Conservation (phyloP, 2,888 invertebrate genomes). For the Cyrtodaria siliqua region DNA sequence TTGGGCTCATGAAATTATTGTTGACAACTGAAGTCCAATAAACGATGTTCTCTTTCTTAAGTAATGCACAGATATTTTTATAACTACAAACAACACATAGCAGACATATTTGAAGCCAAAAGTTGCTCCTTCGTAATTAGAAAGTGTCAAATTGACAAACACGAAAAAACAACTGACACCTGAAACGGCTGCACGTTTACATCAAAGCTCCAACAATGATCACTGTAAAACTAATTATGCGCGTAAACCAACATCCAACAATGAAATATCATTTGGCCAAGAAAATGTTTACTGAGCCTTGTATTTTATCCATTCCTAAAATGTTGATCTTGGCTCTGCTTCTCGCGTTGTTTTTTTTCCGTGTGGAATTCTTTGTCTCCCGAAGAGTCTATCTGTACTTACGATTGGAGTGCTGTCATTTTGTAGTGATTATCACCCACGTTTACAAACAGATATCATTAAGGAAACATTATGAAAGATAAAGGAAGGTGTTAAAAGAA, state of each 20-base stretch:
- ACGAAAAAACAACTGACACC: slow-evolving; percentile 9
- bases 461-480: slow-evolving; percentile 31
- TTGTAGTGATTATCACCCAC: slow-evolving; percentile 9
- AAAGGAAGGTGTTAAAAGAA: background rate
- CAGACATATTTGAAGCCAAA: no score
- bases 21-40: no score
- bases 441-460: slow-evolving; percentile 3
- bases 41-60: no score
- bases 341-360: background rate
- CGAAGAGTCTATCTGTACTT: background rate
- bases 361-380: slow-evolving; percentile 15
- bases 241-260: slow-evolving; percentile 44
- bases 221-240: slow-evolving; percentile 51
- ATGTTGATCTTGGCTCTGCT: slow-evolving; percentile 32
- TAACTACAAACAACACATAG: no score
- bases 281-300: slow-evolving; percentile 58
- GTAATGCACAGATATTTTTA: no score
- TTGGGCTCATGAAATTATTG: no score
- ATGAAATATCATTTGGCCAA: slow-evolving; percentile 61
- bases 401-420: slow-evolving; percentile 12
- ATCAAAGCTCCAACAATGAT: slow-evolving; percentile 36
- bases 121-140: background rate
- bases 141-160: slow-evolving; percentile 10
- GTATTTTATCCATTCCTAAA: slow-evolving; percentile 48
- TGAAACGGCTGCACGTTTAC: slow-evolving; percentile 24